Percentiles rank a stretch among this genome's conserved stretches.
These are phyloP conservation scores for Embidobia sp. DNA, from an alignment of 2,888 invertebrate genomes.

Conservation along the genomic window DNA sequence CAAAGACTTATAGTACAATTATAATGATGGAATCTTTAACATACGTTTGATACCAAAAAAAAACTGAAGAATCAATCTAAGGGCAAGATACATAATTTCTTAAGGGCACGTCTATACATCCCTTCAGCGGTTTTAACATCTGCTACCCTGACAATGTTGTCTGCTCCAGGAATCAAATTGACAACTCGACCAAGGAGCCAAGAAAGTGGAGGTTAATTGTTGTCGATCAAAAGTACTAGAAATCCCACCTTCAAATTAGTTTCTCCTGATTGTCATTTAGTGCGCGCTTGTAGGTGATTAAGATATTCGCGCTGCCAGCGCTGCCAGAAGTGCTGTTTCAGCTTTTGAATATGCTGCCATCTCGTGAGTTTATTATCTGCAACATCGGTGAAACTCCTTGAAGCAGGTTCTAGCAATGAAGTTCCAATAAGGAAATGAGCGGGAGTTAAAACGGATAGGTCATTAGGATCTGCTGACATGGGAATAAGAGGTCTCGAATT, in stretches of 20 bases:
- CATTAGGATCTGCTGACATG: conserved; percentile 49
- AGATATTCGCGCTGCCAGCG: conserved; percentile 9
- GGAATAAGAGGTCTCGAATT: conserved; percentile 37
- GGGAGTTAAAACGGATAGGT: conserved; percentile 67
- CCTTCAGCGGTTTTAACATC: neutral
- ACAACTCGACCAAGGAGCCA: neutral
- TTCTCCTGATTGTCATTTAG: too few relatives aligned
- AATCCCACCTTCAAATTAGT: too few relatives aligned
- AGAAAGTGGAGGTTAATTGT: neutral
- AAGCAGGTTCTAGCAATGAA: conserved; percentile 4
- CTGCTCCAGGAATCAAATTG: neutral
- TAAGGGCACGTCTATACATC: neutral
- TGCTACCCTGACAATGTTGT: neutral
- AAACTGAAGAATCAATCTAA: too few relatives aligned
- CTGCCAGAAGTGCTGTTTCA: conserved; percentile 10
- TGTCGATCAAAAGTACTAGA: neutral
- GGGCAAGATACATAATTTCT: neutral
- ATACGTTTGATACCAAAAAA: neutral
- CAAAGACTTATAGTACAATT: too few relatives aligned
- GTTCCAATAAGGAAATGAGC: conserved; percentile 68
- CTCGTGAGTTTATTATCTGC: neutral
- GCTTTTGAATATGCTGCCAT: conserved; percentile 8
- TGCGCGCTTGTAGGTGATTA: conserved; percentile 16
- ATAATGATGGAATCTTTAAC: neutral
- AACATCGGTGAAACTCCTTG: neutral